phyloP scores from a whole-genome alignment of 2,888 invertebrate species.

The Polymixis lichenea region DNA sequence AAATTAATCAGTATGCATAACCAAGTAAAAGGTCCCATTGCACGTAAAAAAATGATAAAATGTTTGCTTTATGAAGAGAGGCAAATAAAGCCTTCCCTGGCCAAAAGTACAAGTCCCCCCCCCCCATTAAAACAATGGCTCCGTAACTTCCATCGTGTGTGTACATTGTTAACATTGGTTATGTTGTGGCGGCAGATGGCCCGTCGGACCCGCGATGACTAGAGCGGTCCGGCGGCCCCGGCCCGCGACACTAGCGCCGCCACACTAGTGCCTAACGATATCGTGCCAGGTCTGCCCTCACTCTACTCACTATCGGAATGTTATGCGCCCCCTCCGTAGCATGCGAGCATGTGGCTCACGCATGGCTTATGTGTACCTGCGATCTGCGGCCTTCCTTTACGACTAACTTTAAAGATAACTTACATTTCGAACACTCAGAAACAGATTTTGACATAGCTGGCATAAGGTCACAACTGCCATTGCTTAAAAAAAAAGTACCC shows the following conservation, averaged over 20 bases:
- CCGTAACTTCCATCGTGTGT: constrained; percentile 40
- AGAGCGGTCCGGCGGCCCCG: constrained; percentile 88
- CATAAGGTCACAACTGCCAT: not conserved
- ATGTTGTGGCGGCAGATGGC: constrained; percentile 78
- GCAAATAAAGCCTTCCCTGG: constrained; percentile 2
- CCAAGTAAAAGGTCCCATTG: not conserved
- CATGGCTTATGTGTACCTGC: constrained; percentile 71
- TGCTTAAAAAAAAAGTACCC: not conserved
- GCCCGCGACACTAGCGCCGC: constrained; percentile 84
- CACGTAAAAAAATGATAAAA: not conserved
- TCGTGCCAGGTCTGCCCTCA: constrained; percentile 84
- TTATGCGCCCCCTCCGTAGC: constrained; percentile 71
- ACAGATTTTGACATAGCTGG: not conserved
- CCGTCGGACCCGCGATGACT: constrained; percentile 90
- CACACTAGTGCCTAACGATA: constrained; percentile 80
- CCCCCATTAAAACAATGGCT: constrained; percentile 21
- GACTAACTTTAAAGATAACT: not conserved
- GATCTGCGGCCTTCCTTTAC: constrained; percentile 56
- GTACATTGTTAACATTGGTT: constrained; percentile 64
- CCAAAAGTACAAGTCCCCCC: not conserved
- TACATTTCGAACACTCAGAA: not conserved
- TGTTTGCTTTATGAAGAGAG: constrained; percentile 1
- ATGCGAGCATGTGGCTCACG: constrained; percentile 76
- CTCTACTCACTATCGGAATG: constrained; percentile 78
- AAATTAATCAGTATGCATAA: not conserved